phyloP scores from a whole-genome alignment of 1,140 invertebrate species.

The Cheumatopsyche charites region DNA sequence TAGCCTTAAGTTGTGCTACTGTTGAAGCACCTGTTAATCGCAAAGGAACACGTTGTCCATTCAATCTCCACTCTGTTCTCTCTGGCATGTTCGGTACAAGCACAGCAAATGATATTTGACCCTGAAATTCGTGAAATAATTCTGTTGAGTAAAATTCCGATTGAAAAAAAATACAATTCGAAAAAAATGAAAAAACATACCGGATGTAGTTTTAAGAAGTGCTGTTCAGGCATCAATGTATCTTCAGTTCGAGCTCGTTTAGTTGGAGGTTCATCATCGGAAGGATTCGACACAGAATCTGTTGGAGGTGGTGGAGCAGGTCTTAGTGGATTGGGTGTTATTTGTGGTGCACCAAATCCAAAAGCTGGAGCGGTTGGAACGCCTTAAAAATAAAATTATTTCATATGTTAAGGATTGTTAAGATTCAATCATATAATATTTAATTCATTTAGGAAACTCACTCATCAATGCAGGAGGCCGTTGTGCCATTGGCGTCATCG shows the following conservation, averaged over 20 bases:
- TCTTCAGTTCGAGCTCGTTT: conserved; percentile 94
- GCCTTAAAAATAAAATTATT: conserved; percentile 18
- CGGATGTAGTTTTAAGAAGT: conserved; percentile 58
- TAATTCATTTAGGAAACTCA: conserved; percentile 2
- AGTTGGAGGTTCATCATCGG: conserved; percentile 82
- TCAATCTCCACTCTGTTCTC: conserved; percentile 96
- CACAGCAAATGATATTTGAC: conserved; percentile 50
- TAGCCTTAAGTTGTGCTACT: conserved; percentile 85
- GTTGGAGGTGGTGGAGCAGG: conserved; percentile 51
- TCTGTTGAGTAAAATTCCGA: neutral
- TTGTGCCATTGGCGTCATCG: conserved; percentile 55
- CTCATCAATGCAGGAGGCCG: conserved; percentile 43
- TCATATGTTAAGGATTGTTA: neutral
- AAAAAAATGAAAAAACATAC: conserved; percentile 48
- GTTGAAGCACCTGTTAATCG: conserved; percentile 81
- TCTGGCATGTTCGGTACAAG: conserved; percentile 81
- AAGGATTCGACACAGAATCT: conserved; percentile 61
- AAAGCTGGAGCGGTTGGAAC: conserved; percentile 25
- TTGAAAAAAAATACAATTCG: neutral
- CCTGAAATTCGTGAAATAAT: conserved; percentile 30
- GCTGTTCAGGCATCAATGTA: conserved; percentile 83
- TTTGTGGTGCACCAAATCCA: conserved; percentile 36
- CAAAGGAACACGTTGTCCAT: conserved; percentile 85
- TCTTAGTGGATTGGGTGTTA: conserved; percentile 28
- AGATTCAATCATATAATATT: neutral